Evolutionary conservation across 2,113 vertebrate genomes (phyloP).

Genomic region (Felis catus): DNA sequence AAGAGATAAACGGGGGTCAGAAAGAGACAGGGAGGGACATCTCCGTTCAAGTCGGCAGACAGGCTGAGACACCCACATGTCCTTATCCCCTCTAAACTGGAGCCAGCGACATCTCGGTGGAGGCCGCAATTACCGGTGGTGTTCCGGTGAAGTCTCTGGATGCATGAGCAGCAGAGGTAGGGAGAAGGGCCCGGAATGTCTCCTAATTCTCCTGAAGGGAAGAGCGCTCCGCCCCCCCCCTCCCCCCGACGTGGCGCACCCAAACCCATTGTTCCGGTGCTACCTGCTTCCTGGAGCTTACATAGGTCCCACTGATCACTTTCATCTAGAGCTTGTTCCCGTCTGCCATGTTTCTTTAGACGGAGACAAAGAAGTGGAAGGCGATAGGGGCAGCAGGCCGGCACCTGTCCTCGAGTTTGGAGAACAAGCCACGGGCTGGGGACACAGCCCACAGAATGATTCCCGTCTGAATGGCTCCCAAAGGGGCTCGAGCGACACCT

Average conservation of each 20-base stretch:
- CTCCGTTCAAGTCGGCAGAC: conserved; percentile 44
- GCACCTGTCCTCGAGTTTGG: not conserved
- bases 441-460: not conserved
- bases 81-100: not conserved
- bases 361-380: not conserved
- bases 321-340: not conserved
- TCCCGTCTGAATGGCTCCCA: not conserved
- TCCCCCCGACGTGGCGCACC: too few relatives aligned
- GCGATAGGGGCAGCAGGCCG: too few relatives aligned
- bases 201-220: not conserved
- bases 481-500: not conserved
- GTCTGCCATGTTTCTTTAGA: not conserved
- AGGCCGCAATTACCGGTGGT: not conserved
- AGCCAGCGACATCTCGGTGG: not conserved
- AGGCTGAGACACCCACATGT: not conserved
- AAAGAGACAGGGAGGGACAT: conserved; percentile 41
- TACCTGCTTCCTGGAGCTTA: not conserved
- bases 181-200: not conserved
- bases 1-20: conserved; percentile 62
- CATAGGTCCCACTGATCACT: not conserved
- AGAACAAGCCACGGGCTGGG: not conserved
- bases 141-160: not conserved
- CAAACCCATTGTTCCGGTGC: not conserved
- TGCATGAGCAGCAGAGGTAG: not conserved
- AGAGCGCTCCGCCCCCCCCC: too few relatives aligned